Conservation (phyloP, 1,140 invertebrate species). For the Paraescarpia echinospica region DNA sequence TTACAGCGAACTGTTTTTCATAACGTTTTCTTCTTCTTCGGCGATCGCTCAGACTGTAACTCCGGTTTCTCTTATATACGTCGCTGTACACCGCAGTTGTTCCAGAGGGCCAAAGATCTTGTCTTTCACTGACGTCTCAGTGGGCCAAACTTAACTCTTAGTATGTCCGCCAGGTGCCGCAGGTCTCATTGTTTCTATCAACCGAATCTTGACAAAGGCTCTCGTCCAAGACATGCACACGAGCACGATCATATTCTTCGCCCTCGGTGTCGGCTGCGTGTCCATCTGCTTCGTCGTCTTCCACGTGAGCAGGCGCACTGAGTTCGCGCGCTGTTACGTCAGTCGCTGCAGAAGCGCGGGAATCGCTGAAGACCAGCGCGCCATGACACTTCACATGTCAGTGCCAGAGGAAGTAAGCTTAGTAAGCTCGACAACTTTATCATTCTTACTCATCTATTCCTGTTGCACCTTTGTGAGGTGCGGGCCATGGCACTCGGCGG, state of each 20-base stretch:
- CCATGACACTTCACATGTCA: slow-evolving; percentile 28
- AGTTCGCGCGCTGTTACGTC: slow-evolving; percentile 82
- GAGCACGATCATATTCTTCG: slow-evolving; percentile 85
- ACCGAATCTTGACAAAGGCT: slow-evolving; percentile 80
- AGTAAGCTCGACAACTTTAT: slow-evolving; percentile 25
- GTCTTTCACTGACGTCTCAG: too few relatives aligned
- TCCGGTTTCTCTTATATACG: too few relatives aligned
- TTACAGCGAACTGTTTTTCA: too few relatives aligned
- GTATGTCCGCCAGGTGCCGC: slow-evolving; percentile 68
- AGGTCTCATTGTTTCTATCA: slow-evolving; percentile 80
- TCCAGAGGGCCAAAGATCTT: too few relatives aligned
- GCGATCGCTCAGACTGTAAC: too few relatives aligned
- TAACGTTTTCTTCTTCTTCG: too few relatives aligned
- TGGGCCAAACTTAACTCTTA: background rate
- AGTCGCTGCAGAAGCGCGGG: slow-evolving; percentile 62
- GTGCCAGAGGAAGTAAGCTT: slow-evolving; percentile 42
- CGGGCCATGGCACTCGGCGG: too few relatives aligned
- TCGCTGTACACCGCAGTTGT: too few relatives aligned
- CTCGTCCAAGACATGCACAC: slow-evolving; percentile 71
- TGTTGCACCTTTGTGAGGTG: too few relatives aligned
- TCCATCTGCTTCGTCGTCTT: slow-evolving; percentile 75
- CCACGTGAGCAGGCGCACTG: slow-evolving; percentile 72
- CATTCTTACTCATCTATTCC: background rate
- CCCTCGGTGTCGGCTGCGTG: slow-evolving; percentile 74
- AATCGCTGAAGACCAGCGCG: slow-evolving; percentile 33